Evolutionary conservation across 2,113 vertebrate species (phyloP), one percentile per base, ranked within the genome.

Genomic region (Rhea pennata): DNA sequence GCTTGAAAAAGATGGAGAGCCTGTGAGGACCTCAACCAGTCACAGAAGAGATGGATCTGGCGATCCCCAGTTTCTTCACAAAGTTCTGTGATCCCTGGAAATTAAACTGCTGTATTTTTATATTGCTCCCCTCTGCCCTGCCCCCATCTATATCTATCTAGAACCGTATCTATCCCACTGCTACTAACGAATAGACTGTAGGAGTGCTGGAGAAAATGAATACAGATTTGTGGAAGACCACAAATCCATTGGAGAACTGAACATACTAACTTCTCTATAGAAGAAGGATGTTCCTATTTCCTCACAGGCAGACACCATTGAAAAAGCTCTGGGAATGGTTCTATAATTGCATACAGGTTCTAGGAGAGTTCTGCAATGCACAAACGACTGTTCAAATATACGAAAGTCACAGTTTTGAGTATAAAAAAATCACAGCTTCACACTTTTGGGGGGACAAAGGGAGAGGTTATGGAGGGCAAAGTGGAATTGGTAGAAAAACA

Each of bases 291-390:
- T 11, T 44, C 15, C 56, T 74, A 24, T n/a, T 84, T 33, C 20
- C 7, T n/a, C 0, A 0, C 5, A 14, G 9, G 20, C 21, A 89
- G 26, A 59, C n/a, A 78, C 19, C 53, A 31, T 31, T n/a, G 40
- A 67, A 21, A 84, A 94, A 78, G 12, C 20, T 31, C 26, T n/a
- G 20, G 78, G 51, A 87, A 71, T 71, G 36, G 44, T 23, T 77
- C 8, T 44, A 9, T 53, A 81, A 56, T 14, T 29, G 36, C 53
- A 20, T 51, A 48, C 7, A 77, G 31, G 7, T 53, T 66, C 11
- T 59, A 17, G 3, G 15, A 77, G 61, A 75, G 13, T 51, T 78
- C 51, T 51, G n/a, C 36, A 91, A 67, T 24, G 26, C 51, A 88
- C 7, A 64, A 64, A 80, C 3, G 23, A 29, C 42, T 72, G 69